Percentiles rank a stretch among this genome's conserved stretches.
Evolutionary conservation across 2,113 vertebrate species (phyloP).

Genomic region (Irena cyanogastra): DNA sequence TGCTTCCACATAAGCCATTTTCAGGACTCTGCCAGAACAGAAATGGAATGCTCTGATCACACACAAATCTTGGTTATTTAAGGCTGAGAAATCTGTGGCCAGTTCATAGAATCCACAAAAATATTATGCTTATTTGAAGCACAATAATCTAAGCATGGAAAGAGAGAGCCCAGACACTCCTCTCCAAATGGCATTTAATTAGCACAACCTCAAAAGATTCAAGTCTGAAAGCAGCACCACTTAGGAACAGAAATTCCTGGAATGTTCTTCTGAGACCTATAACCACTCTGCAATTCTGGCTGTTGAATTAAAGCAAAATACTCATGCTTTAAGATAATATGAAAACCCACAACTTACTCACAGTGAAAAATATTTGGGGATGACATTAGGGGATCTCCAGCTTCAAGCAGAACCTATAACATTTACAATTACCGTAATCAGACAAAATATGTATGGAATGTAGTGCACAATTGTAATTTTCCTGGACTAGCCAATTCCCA

Average conservation of each 20-base stretch:
- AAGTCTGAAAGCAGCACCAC: neutral
- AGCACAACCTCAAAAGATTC: neutral
- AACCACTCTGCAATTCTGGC: neutral
- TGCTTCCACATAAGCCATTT: neutral
- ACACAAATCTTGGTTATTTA: neutral
- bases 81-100: neutral
- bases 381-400: neutral
- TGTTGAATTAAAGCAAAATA: neutral
- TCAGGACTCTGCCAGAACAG: neutral
- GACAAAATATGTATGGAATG: neutral
- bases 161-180: neutral
- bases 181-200: neutral
- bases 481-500: neutral
- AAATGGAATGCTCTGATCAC: neutral
- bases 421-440: neutral
- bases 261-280: neutral
- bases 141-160: neutral
- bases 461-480: neutral
- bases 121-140: neutral
- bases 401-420: neutral
- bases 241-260: neutral
- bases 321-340: neutral
- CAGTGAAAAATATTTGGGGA: neutral
- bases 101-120: neutral
- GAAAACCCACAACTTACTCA: neutral